A percentile compares a stretch with the other conserved stretches of the same genome.
Evolutionary conservation across 2,113 vertebrate genomes (phyloP).

Genomic region (Nothoprocta perdicaria): DNA sequence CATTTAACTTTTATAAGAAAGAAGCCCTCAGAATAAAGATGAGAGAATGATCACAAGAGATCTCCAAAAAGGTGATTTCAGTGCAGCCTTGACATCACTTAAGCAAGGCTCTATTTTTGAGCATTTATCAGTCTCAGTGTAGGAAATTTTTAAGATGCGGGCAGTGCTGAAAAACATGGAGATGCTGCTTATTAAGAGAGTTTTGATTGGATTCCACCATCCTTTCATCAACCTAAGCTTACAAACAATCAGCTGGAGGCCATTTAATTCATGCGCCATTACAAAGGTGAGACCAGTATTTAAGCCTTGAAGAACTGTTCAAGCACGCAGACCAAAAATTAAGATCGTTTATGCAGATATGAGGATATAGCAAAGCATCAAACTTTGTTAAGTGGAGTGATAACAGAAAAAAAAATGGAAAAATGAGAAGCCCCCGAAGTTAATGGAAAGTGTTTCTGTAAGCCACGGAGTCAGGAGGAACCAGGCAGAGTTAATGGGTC

Average conservation of each 20-base stretch:
- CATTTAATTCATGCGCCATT: not conserved
- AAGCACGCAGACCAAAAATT: not conserved
- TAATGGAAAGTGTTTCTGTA: conserved; percentile 6
- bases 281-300: not conserved
- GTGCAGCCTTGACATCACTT: not conserved
- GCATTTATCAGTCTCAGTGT: not conserved
- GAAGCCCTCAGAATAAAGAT: not conserved
- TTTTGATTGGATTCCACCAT: not conserved
- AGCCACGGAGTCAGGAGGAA: not conserved
- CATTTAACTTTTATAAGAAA: not conserved
- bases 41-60: not conserved
- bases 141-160: not conserved
- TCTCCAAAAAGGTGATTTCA: not conserved
- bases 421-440: not conserved
- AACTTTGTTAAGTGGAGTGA: not conserved
- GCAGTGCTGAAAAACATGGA: not conserved
- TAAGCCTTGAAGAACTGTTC: not conserved
- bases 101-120: not conserved
- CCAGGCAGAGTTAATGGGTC: not conserved
- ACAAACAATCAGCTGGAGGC: not conserved
- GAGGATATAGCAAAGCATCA: not conserved
- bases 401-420: not conserved
- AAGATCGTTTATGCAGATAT: not conserved
- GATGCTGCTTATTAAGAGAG: not conserved
- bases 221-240: not conserved